A percentile compares a stretch with the other conserved stretches of the same genome.
These are phyloP conservation scores for Tromatobia lineatoria DNA, from an alignment of 2,888 invertebrate genomes.

Conservation along the genomic window DNA sequence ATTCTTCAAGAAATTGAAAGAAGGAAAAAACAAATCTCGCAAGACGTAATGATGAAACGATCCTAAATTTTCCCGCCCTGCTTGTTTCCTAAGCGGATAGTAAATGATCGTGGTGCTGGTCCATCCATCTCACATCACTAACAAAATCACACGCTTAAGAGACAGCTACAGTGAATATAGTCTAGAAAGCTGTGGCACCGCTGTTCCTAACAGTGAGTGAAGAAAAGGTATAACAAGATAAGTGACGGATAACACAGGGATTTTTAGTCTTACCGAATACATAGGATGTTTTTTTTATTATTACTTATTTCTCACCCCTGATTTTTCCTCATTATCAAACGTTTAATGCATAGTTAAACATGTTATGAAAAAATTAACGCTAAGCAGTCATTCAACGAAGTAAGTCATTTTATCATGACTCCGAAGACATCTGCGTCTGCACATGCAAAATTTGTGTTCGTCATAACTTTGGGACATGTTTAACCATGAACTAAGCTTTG, in stretches of 20 bases:
- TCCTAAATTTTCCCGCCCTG: not conserved
- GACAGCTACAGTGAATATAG: slow-evolving; percentile 25
- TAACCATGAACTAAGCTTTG: too few relatives aligned
- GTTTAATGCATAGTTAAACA: too few relatives aligned
- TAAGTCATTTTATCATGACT: too few relatives aligned
- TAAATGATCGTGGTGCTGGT: not conserved
- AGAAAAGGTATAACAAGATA: slow-evolving; percentile 25
- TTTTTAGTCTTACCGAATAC: too few relatives aligned
- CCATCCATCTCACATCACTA: not conserved
- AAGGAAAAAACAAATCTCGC: not conserved
- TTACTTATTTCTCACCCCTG: too few relatives aligned
- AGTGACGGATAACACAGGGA: not conserved
- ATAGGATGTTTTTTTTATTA: too few relatives aligned
- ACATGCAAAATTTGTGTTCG: not conserved
- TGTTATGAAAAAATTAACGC: too few relatives aligned
- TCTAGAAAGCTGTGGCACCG: slow-evolving; percentile 5
- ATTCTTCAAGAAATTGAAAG: too few relatives aligned
- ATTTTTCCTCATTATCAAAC: too few relatives aligned
- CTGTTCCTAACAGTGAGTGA: not conserved
- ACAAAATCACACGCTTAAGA: slow-evolving; percentile 40
- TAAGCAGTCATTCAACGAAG: too few relatives aligned
- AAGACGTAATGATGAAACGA: not conserved
- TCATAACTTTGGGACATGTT: not conserved
- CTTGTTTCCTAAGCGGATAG: not conserved
- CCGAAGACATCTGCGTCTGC: too few relatives aligned